Percentiles rank a stretch among this genome's conserved stretches.
Conservation (phyloP, 1,140 invertebrate genomes). For the Alviniconcha marisindica region DNA sequence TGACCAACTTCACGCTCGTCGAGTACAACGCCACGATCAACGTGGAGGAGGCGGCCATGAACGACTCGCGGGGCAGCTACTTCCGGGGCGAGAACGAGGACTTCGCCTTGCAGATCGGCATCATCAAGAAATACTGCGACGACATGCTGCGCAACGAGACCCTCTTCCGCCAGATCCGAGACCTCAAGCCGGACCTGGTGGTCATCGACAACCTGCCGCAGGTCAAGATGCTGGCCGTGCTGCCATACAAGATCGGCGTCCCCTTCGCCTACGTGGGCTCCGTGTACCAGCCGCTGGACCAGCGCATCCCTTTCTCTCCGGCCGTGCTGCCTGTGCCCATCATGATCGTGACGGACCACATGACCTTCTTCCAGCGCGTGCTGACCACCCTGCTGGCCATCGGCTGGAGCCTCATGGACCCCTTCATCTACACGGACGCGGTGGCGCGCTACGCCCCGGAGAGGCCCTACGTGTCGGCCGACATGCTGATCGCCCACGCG, state of each 20-base stretch:
- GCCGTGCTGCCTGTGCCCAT: constrained; percentile 33
- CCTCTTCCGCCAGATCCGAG: constrained; percentile 9
- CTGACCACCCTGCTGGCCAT: constrained; percentile 25
- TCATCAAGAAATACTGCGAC: not conserved
- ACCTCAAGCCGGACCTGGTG: constrained; percentile 28
- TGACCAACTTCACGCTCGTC: constrained; percentile 37
- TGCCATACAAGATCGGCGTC: constrained; percentile 43
- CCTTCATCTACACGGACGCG: constrained; percentile 18
- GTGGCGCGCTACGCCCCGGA: constrained; percentile 41
- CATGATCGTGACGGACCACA: constrained; percentile 23
- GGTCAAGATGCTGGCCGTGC: constrained; percentile 33
- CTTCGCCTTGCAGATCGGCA: not conserved
- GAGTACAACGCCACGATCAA: constrained; percentile 35
- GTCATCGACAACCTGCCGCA: constrained; percentile 41
- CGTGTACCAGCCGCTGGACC: not conserved
- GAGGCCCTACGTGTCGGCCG: constrained; percentile 29
- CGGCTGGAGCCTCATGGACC: not conserved
- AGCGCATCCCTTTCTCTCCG: constrained; percentile 33
- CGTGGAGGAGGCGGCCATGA: constrained; percentile 27
- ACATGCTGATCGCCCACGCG: constrained; percentile 32
- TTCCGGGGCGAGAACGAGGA: constrained; percentile 32
- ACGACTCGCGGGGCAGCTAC: constrained; percentile 29
- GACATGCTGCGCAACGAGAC: constrained; percentile 35
- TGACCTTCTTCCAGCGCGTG: constrained; percentile 39
- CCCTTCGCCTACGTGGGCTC: constrained; percentile 42